These are phyloP conservation scores for Spheniscus humboldti DNA, from an alignment of 2,797 vertebrate species.

Conservation along the genomic window DNA sequence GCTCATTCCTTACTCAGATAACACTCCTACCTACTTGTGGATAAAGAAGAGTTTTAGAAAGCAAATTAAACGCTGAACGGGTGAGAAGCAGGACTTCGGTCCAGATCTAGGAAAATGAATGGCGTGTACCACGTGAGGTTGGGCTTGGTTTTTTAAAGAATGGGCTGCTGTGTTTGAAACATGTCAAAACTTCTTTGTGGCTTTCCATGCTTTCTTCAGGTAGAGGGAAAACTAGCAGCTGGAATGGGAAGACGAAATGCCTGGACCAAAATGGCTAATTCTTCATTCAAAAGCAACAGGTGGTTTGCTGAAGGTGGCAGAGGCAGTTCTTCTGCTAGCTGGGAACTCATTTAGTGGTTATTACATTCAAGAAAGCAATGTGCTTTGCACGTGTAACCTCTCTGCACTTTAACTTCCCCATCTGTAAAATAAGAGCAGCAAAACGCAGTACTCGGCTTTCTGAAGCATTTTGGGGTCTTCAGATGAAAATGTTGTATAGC, in stretches of 20 bases:
- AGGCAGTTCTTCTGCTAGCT: constrained; percentile 4
- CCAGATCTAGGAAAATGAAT: not conserved
- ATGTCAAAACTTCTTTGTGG: not conserved
- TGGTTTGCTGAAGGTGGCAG: constrained; percentile 40
- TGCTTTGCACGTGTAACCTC: constrained; percentile 52
- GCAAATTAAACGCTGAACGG: not conserved
- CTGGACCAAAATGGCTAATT: not conserved
- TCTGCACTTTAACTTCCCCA: constrained; percentile 18
- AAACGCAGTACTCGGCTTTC: not conserved
- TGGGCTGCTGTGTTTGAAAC: not conserved
- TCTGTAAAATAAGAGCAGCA: not conserved
- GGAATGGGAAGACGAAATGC: not conserved
- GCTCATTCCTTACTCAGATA: constrained; percentile 27
- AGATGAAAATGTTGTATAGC: not conserved
- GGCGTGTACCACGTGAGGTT: not conserved
- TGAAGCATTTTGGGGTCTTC: not conserved
- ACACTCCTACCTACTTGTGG: constrained; percentile 23
- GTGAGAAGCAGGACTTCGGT: not conserved
- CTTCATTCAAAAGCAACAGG: constrained; percentile 21
- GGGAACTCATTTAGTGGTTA: constrained; percentile 27
- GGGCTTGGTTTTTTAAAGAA: not conserved
- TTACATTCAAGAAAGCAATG: constrained; percentile 21
- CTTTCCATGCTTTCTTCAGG: not conserved
- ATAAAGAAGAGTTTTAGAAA: constrained; percentile 6
- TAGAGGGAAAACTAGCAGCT: constrained; percentile 1